These are phyloP conservation scores for Aeoliscus strigatus DNA, from an alignment of 2,797 vertebrate genomes.

Conservation along the genomic window DNA sequence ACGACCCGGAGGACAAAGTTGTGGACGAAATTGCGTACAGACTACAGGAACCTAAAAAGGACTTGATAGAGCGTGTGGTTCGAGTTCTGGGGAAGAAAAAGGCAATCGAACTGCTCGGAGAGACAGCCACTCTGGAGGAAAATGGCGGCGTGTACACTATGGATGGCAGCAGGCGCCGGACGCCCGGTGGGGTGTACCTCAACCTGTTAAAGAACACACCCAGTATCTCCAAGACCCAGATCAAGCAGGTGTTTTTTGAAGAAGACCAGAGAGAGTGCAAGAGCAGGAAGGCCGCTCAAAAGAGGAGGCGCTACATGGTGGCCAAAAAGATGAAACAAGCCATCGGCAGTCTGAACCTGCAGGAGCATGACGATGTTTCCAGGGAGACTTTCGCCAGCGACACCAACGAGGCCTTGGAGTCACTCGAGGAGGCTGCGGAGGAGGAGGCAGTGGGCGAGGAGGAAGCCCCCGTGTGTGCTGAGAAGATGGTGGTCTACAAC, in stretches of 20 bases:
- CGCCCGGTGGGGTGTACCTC: constrained; percentile 93
- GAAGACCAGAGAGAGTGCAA: constrained; percentile 85
- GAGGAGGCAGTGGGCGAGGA: constrained; percentile 66
- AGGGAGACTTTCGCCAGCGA: constrained; percentile 96
- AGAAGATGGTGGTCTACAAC: constrained; percentile 90
- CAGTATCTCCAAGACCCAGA: constrained; percentile 82
- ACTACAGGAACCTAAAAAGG: constrained; percentile 91
- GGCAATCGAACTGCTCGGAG: constrained; percentile 88
- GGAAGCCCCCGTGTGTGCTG: constrained; percentile 78
- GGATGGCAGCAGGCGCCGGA: constrained; percentile 91
- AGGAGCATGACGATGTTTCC: constrained; percentile 93
- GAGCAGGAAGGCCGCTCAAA: constrained; percentile 91
- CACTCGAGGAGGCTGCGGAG: constrained; percentile 80
- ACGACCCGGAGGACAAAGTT: constrained; percentile 86
- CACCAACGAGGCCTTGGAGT: constrained; percentile 90
- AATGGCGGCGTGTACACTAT: constrained; percentile 87
- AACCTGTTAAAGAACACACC: constrained; percentile 92
- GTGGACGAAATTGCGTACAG: constrained; percentile 89
- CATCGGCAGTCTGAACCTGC: constrained; percentile 88
- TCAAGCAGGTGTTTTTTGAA: constrained; percentile 87
- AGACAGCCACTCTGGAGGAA: constrained; percentile 89
- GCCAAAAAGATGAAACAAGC: constrained; percentile 96
- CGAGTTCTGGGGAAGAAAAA: constrained; percentile 82
- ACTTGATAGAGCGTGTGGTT: constrained; percentile 87
- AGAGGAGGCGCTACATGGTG: constrained; percentile 83